Base-by-base conservation (phyloP, 2,797 vertebrate species). In the Semotilus atromaculatus region DNA sequence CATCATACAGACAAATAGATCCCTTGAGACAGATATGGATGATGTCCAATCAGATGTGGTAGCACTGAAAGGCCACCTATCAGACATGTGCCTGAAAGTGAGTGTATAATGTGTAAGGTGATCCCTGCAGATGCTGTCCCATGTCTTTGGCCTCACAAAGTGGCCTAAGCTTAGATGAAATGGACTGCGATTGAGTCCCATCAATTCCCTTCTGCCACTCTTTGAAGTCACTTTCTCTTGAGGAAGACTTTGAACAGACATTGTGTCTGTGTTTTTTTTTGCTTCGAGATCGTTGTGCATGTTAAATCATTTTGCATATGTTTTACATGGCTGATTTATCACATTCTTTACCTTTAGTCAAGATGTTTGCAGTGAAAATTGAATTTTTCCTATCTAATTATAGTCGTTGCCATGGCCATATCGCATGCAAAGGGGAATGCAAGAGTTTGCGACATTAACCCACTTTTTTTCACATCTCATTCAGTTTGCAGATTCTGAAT, bases 121-220 rank as follows among this genome's bases (percentile, higher is more conserved):
- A 95, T 93, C 94, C 90, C 60, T 19, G 80, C 89, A 21, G 81
- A 91, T 86, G 89, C 89, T 86, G 83, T 87, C 83, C 92, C 86
- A 89, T 89, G 74, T 87, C 89, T 89, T 90, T 86, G 92, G 82
- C 70, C 90, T 87, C 90, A 93, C 92, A 92, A 89, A 90, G 92
- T 92, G 92, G 80, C 80, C 85, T 86, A 85, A 89, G 89, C 86
- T 93, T 91, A 92, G 93, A 93, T 93, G 92, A 92, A 82, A 64
- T 81, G 86, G 89, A 90, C 89, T 51, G 88, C 80, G 85, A 77
- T 90, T 73, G 1, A 67, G 79, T 53, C 84, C 45, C 14, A 29
- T 86, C 79, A 81, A 72, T 83, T 84, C 68, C 48, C 64, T 31
- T 31, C 45, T 88, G 53, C 90, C 92, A 92, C 86, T 2, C 0